phyloP scores from a whole-genome alignment of 2,113 vertebrate species.

The Eolophus roseicapilla region DNA sequence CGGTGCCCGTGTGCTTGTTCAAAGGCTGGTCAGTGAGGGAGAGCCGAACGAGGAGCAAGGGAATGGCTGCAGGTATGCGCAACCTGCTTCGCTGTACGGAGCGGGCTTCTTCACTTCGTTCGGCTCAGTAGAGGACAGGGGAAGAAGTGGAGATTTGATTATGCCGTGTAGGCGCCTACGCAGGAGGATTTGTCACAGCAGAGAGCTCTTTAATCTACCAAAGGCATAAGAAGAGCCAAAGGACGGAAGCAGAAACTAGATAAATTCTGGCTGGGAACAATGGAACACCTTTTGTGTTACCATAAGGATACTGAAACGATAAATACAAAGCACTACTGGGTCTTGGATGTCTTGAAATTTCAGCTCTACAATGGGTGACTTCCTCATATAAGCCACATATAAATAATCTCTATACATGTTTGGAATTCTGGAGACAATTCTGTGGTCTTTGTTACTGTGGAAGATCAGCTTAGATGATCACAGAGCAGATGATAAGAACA shows the following conservation, averaged over 20 bases:
- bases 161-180: rapidly evolving
- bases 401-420: background rate
- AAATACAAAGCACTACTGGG: background rate
- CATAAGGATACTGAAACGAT: rapidly evolving
- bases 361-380: background rate
- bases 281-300: background rate
- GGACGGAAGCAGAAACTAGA: background rate
- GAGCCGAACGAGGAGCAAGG: too few relatives aligned
- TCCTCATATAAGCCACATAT: background rate
- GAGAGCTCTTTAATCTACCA: background rate
- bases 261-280: background rate
- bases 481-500: background rate
- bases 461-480: background rate
- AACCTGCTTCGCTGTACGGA: rapidly evolving
- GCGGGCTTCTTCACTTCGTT: rapidly evolving
- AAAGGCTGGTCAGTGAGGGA: rapidly evolving
- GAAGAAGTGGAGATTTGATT: background rate
- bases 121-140: background rate
- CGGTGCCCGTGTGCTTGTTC: rapidly evolving
- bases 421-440: background rate
- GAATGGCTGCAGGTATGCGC: rapidly evolving
- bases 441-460: background rate
- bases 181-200: background rate
- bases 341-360: background rate
- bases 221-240: background rate